A percentile compares a stretch with the other conserved stretches of the same genome.
These are phyloP conservation scores for Pomatorhinus ruficollis DNA, from an alignment of 2,113 vertebrate species.

Conservation along the genomic window DNA sequence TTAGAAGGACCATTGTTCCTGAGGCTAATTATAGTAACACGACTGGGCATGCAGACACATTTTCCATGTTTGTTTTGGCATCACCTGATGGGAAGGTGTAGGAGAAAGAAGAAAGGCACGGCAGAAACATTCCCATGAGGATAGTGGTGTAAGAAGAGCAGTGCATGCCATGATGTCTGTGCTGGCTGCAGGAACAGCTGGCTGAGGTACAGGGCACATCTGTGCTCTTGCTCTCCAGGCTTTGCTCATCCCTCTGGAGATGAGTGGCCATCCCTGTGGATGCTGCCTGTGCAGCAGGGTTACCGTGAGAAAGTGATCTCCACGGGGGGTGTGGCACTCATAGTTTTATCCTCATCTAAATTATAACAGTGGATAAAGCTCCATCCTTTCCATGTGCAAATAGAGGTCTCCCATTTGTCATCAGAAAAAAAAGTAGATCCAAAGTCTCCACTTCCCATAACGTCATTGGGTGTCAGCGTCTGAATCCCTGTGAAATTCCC, in stretches of 20 bases:
- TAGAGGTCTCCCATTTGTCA: fast-evolving
- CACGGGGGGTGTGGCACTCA: neutral
- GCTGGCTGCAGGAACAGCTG: neutral
- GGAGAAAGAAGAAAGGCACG: neutral
- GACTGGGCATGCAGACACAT: constrained; percentile 24
- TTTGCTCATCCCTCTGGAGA: neutral
- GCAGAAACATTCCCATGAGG: neutral
- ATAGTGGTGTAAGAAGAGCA: fast-evolving
- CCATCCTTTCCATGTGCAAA: neutral
- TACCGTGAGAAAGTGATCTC: neutral
- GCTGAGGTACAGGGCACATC: neutral
- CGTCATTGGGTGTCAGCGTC: neutral
- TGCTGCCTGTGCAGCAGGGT: neutral
- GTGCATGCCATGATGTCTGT: fast-evolving
- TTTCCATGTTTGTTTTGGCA: constrained; percentile 30
- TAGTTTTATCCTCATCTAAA: neutral
- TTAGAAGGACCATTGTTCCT: neutral
- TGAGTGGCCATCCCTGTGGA: neutral
- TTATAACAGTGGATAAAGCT: fast-evolving
- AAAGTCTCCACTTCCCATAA: neutral
- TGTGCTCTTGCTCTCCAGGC: fast-evolving
- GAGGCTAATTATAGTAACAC: constrained; percentile 15
- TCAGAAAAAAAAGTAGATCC: neutral
- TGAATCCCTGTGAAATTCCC: neutral
- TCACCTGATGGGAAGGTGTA: constrained; percentile 36